Evolutionary conservation across 2,797 vertebrate genomes (phyloP), one percentile per base, ranked within the genome.

Genomic region (Chaetophractus vellerosus): DNA sequence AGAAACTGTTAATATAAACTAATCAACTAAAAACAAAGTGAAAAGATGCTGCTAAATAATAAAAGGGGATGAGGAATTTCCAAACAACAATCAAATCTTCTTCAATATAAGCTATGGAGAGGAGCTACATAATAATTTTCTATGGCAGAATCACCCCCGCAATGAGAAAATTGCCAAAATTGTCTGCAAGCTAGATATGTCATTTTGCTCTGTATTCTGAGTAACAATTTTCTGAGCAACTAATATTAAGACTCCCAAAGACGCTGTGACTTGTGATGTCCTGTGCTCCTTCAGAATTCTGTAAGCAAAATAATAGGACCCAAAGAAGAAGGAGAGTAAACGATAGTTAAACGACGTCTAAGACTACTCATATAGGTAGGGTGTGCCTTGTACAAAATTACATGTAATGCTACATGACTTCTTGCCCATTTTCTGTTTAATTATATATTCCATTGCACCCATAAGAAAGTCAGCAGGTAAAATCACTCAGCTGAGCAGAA

Each of bases 381-480:
- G 57, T 92, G 41, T 38, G n/a, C 23, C 93, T 97, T 96, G 85
- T 88, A 59, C 64, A 96, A 96, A 88, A 97, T 95, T 86, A 33
- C 78, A 92, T 45, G 55, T 12, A 50, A 80, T 57, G 64, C 87
- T 96, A 87, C 94, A 97, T 96, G 91, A 97, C 96, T 96, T 94
- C 75, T 96, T 94, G 72, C 61, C 36, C 31, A 55, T 95, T 96
- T 98, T 97, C 95, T 96, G 85, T 92, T 97, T 97, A 98, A 96
- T 98, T 98, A 96, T 84, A 94, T 88, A 92, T 98, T 98, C 97
- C 97, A 97, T 96, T 97, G 80, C 88, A 96, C 86, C 96, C 48
- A 0, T 97, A 97, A 96, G 96, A 96, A 98, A 98, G 96, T 98
- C 97, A 98, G 91, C 96, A 96, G 94, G 93, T 88, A 92, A 96